A percentile compares a stretch with the other conserved stretches of the same genome.
phyloP scores from a whole-genome alignment of 2,113 vertebrate genomes.

The Mastomys natalensis region DNA sequence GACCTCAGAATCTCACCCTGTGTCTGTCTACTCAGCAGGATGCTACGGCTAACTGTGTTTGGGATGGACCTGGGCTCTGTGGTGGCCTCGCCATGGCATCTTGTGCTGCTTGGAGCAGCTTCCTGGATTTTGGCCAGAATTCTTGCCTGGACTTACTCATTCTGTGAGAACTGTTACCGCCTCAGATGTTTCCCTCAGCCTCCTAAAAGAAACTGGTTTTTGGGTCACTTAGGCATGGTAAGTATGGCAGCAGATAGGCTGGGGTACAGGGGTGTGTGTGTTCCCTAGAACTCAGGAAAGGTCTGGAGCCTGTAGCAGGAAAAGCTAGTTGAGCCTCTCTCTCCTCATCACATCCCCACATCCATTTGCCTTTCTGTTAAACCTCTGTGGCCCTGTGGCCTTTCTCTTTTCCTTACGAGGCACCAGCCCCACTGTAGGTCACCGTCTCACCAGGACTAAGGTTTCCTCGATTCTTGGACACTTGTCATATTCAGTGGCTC shows the following conservation, averaged over 20 bases:
- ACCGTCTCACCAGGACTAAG: neutral
- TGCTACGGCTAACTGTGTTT: neutral
- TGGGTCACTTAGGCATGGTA: slow-evolving; percentile 90
- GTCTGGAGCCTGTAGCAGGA: too few relatives aligned
- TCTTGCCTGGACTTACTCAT: slow-evolving; percentile 47
- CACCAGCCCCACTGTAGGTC: too few relatives aligned
- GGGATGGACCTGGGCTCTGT: neutral
- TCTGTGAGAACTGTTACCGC: slow-evolving; percentile 78
- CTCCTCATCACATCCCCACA: too few relatives aligned
- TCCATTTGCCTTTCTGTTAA: neutral
- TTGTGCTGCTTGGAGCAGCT: slow-evolving; percentile 37
- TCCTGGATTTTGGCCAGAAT: slow-evolving; percentile 32
- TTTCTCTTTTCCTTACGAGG: neutral
- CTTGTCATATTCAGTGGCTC: neutral
- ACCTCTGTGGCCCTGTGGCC: too few relatives aligned
- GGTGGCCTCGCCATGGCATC: neutral
- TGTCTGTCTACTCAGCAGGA: neutral
- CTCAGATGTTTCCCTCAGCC: slow-evolving; percentile 88
- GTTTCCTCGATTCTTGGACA: neutral
- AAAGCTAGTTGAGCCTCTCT: neutral
- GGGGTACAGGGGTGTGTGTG: fast-evolving
- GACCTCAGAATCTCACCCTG: neutral
- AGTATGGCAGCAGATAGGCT: slow-evolving; percentile 16
- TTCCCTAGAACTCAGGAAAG: neutral
- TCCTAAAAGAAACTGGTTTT: slow-evolving; percentile 85